Conservation (phyloP, 1,140 invertebrate species). For the Globodera ellingtonae region DNA sequence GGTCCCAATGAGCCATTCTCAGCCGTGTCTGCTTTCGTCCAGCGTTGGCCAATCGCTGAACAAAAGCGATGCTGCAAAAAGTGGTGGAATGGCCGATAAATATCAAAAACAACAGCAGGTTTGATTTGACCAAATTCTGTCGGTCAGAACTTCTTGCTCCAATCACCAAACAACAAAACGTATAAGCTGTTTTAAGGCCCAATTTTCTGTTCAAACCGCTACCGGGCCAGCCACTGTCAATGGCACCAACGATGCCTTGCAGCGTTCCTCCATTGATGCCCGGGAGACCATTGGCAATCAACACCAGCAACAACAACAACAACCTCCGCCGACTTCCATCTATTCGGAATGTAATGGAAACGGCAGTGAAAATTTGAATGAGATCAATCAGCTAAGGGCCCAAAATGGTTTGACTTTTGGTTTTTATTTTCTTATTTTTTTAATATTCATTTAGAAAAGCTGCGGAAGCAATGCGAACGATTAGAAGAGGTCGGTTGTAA, state of each 20-base stretch:
- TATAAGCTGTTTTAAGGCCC: neutral
- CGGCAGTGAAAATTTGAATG: conserved; percentile 13
- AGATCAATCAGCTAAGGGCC: conserved; percentile 1
- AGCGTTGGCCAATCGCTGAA: neutral
- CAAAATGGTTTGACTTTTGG: conserved; percentile 16
- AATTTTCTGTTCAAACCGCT: neutral
- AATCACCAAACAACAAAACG: too few species aligned
- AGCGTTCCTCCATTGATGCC: neutral
- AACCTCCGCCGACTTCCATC: neutral
- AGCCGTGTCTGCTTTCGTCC: conserved; percentile 17
- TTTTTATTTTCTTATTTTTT: conserved; percentile 4
- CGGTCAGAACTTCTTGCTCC: too few species aligned
- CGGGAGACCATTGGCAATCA: neutral
- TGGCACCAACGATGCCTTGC: neutral
- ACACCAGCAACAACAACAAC: neutral
- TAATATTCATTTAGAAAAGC: conserved; percentile 20
- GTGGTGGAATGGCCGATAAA: neutral
- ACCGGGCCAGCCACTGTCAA: neutral
- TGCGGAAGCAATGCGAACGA: conserved; percentile 26
- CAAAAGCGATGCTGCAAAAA: neutral
- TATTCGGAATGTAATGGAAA: conserved; percentile 9
- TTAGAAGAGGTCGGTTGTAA: conserved; percentile 29
- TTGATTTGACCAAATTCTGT: too few species aligned
- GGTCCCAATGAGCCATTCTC: conserved; percentile 21
- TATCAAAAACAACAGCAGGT: neutral